These are phyloP conservation scores for Natrix natrix DNA, from an alignment of 2,797 vertebrate genomes.

Conservation along the genomic window DNA sequence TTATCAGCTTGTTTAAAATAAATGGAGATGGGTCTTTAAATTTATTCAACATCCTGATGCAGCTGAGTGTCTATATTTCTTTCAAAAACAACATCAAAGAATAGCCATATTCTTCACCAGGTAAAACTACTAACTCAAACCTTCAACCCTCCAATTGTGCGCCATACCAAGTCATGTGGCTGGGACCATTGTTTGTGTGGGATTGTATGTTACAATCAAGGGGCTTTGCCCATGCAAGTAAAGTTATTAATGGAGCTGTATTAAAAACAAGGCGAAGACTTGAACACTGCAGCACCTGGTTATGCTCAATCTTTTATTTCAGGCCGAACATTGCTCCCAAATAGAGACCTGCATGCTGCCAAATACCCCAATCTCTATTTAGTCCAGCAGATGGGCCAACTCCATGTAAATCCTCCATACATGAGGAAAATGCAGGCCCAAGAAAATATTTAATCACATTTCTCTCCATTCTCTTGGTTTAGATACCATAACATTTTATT, in stretches of 20 bases:
- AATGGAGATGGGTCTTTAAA: neutral
- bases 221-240: rapidly evolving
- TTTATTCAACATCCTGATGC: rapidly evolving
- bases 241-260: neutral
- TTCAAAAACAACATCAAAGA: neutral
- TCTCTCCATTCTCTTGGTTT: neutral
- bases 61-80: neutral
- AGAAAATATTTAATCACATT: neutral
- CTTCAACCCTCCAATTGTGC: neutral
- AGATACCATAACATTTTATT: neutral
- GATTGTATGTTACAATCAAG: conserved; percentile 9
- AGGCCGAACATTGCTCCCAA: neutral
- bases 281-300: neutral
- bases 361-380: neutral
- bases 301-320: neutral
- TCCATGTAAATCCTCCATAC: neutral
- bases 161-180: neutral
- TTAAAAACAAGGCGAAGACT: neutral
- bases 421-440: neutral
- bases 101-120: neutral
- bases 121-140: neutral
- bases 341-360: neutral
- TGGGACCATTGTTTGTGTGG: conserved; percentile 7
- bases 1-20: neutral
- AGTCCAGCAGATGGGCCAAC: neutral